phyloP scores from a whole-genome alignment of 2,113 vertebrate genomes.

The Peromyscus leucopus region DNA sequence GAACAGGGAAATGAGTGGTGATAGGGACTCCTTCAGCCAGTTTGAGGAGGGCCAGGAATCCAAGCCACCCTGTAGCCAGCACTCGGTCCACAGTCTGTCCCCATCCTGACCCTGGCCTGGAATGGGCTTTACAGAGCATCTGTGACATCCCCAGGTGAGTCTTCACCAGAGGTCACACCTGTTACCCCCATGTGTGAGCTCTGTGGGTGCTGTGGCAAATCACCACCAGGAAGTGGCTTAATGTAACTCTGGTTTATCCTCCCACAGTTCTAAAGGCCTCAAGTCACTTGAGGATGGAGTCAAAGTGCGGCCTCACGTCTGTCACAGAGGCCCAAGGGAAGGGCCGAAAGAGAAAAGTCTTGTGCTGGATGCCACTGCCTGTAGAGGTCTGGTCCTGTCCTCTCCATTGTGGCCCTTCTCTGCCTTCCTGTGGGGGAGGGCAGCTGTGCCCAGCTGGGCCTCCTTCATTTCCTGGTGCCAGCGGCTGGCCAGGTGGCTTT shows the following conservation, averaged over 20 bases:
- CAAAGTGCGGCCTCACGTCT: rapidly evolving
- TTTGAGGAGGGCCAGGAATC: not conserved
- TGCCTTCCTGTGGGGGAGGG: too few species aligned
- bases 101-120: not conserved
- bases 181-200: rapidly evolving
- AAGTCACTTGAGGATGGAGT: not conserved
- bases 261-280: rapidly evolving
- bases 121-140: rapidly evolving
- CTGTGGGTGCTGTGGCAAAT: rapidly evolving
- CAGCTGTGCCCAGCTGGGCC: not conserved
- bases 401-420: not conserved
- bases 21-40: not conserved
- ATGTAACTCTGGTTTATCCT: rapidly evolving
- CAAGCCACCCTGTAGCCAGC: not conserved
- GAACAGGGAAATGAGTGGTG: not conserved
- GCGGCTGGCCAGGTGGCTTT: not conserved
- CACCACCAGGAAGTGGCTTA: not conserved
- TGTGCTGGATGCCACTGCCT: not conserved
- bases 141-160: rapidly evolving
- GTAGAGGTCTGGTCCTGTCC: not conserved
- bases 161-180: not conserved
- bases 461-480: not conserved
- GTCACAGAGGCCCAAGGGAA: not conserved
- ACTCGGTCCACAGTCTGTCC: too few species aligned
- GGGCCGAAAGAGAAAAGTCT: not conserved